Conservation (phyloP, 1,140 invertebrate species). For the Drosophila lowei region DNA sequence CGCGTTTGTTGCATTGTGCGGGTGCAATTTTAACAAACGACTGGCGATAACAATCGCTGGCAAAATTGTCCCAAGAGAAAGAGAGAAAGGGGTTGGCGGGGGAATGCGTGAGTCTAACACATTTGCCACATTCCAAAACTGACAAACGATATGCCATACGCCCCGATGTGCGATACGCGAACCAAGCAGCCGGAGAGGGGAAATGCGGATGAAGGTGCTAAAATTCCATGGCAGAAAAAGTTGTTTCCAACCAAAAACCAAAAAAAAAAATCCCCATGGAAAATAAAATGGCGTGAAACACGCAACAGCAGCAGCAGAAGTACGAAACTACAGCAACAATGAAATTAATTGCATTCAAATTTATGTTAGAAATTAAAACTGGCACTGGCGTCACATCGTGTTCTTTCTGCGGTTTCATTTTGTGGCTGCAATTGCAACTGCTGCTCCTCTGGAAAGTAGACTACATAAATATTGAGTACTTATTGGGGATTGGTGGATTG, state of each 20-base stretch:
- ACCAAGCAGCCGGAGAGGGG: not conserved
- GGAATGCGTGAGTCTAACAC: constrained; percentile 66
- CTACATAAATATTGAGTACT: constrained; percentile 30
- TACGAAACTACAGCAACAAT: constrained; percentile 1
- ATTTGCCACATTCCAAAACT: constrained; percentile 62
- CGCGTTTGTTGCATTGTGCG: constrained; percentile 27
- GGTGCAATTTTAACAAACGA: constrained; percentile 60
- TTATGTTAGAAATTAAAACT: constrained; percentile 57
- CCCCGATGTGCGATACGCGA: constrained; percentile 6
- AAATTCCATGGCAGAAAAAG: constrained; percentile 57
- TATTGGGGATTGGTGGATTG: too few species aligned
- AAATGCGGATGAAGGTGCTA: constrained; percentile 55
- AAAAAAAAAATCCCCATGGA: constrained; percentile 16
- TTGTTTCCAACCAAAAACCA: constrained; percentile 26
- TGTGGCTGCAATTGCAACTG: constrained; percentile 22
- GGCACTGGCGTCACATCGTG: constrained; percentile 10
- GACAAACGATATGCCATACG: constrained; percentile 34
- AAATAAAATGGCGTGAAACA: constrained; percentile 67
- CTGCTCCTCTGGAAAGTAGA: constrained; percentile 32
- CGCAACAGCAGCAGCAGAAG: constrained; percentile 42
- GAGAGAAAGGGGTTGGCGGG: constrained; percentile 12
- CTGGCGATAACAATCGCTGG: constrained; percentile 56
- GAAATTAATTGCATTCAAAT: constrained; percentile 67
- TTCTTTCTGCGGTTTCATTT: constrained; percentile 15
- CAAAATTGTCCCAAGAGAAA: constrained; percentile 50